phyloP scores from a whole-genome alignment of 1,140 invertebrate genomes.

The Apis laboriosa region DNA sequence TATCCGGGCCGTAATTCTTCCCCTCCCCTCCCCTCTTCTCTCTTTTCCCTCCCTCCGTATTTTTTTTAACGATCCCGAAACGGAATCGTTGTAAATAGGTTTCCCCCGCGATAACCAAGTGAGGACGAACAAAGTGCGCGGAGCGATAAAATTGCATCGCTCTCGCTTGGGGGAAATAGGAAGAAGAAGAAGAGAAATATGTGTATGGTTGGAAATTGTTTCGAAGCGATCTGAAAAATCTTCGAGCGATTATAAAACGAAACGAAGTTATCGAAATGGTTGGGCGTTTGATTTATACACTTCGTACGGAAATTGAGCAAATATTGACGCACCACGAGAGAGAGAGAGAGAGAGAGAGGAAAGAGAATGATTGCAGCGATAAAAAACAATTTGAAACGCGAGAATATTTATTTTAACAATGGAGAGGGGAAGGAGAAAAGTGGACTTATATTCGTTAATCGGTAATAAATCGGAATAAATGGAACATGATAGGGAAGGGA shows the following conservation, averaged over 20 bases:
- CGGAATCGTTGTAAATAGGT: too few relatives aligned
- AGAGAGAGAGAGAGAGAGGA: too few relatives aligned
- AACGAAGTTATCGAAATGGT: neutral
- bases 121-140: neutral
- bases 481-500: neutral
- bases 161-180: too few relatives aligned
- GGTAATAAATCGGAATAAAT: slow-evolving; percentile 6
- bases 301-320: neutral
- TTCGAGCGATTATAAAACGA: too few relatives aligned
- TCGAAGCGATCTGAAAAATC: too few relatives aligned
- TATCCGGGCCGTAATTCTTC: neutral
- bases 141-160: neutral
- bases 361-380: neutral
- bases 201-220: neutral
- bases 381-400: neutral
- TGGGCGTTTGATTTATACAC: neutral
- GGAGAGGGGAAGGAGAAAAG: neutral
- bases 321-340: slow-evolving; percentile 2
- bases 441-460: slow-evolving; percentile 4
- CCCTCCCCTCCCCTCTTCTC: too few relatives aligned
- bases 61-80: too few relatives aligned
- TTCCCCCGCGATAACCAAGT: too few relatives aligned
- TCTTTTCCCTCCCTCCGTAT: too few relatives aligned
- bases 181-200: too few relatives aligned
- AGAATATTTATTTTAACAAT: slow-evolving; percentile 7